Percentiles rank a stretch among this genome's conserved stretches.
phyloP scores from a whole-genome alignment of 2,113 vertebrate species.

The Pangasianodon hypophthalmus region DNA sequence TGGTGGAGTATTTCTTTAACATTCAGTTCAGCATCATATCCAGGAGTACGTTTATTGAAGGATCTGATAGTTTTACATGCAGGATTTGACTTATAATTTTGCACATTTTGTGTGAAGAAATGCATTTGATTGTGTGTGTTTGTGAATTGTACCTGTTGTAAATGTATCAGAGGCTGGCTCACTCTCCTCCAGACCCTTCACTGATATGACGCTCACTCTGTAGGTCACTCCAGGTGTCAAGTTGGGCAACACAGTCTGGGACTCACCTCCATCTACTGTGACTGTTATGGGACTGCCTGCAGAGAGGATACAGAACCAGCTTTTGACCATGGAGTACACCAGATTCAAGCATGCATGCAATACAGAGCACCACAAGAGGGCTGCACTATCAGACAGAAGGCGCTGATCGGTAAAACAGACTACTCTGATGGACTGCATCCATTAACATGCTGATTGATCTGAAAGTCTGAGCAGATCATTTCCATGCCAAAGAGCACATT shows the following conservation, averaged over 20 bases:
- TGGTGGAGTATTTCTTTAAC: not conserved
- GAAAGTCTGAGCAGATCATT: not conserved
- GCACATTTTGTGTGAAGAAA: constrained; percentile 77
- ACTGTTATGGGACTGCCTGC: constrained; percentile 77
- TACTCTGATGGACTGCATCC: not conserved
- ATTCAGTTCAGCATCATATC: too few relatives aligned
- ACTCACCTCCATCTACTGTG: constrained; percentile 79
- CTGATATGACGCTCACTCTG: constrained; percentile 79
- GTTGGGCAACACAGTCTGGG: constrained; percentile 77
- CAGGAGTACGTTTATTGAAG: not conserved
- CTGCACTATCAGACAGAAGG: not conserved
- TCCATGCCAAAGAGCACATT: not conserved
- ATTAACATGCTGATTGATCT: constrained; percentile 59
- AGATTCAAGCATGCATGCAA: not conserved
- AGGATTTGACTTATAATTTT: not conserved
- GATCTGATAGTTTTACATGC: not conserved
- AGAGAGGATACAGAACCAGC: constrained; percentile 32
- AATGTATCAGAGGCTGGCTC: constrained; percentile 87
- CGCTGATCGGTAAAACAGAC: constrained; percentile 18
- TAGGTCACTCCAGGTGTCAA: constrained; percentile 86
- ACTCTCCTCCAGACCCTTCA: constrained; percentile 89
- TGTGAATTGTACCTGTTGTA: constrained; percentile 80
- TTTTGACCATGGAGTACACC: not conserved
- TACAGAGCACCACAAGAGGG: constrained; percentile 56
- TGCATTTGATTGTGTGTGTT: not conserved